Conservation (phyloP, 2,113 vertebrate genomes). For the Trogon surrucura region DNA sequence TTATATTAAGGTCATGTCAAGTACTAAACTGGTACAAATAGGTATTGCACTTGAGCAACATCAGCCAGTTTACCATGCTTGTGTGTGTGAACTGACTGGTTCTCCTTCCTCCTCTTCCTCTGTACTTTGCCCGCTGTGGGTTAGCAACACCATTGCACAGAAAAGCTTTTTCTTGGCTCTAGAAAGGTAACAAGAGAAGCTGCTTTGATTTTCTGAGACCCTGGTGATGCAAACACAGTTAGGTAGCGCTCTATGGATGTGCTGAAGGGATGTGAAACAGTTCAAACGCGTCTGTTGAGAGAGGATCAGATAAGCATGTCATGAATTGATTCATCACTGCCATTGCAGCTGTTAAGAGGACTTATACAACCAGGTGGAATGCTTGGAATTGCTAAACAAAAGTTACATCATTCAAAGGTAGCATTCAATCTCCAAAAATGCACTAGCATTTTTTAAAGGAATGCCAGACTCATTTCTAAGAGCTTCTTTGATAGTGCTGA, state of each 20-base stretch:
- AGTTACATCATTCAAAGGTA: background rate
- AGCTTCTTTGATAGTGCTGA: background rate
- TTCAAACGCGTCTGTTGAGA: background rate
- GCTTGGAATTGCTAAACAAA: background rate
- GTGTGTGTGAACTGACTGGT: fast-evolving
- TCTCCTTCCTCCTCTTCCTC: background rate
- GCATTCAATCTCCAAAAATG: background rate
- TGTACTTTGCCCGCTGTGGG: background rate
- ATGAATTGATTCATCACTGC: background rate
- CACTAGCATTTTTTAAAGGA: background rate
- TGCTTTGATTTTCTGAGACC: background rate
- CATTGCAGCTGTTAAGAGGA: background rate
- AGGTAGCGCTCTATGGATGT: fast-evolving
- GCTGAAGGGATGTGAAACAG: background rate
- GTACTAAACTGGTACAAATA: background rate
- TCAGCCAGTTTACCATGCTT: fast-evolving
- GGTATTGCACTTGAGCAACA: background rate
- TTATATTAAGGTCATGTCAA: background rate
- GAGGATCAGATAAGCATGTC: background rate
- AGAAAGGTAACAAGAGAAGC: background rate
- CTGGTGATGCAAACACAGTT: background rate
- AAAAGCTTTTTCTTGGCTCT: background rate
- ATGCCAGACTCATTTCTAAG: background rate
- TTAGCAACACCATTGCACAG: background rate
- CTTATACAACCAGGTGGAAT: background rate